Evolutionary conservation across 2,888 invertebrate genomes (phyloP).

Genomic region (Andrena marginata): DNA sequence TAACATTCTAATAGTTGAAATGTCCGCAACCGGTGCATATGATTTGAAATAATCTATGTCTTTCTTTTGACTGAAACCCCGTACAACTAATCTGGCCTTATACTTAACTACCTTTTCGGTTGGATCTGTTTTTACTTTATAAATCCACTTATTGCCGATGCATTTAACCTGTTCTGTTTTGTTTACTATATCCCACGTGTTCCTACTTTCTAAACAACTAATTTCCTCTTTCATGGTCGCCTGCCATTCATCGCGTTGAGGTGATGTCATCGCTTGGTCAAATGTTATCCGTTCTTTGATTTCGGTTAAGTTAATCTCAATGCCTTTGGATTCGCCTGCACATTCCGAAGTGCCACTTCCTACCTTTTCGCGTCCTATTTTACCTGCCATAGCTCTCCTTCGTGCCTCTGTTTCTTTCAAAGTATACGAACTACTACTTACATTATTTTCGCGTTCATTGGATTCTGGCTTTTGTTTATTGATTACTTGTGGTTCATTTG

Average conservation of each 20-base stretch:
- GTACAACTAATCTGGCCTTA: conserved; percentile 41
- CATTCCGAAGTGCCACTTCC: conserved; percentile 27
- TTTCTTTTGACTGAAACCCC: conserved; percentile 21
- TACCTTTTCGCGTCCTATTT: conserved; percentile 22
- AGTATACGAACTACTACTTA: too few relatives aligned
- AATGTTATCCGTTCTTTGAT: conserved; percentile 27
- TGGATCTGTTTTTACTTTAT: conserved; percentile 46
- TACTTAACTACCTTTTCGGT: conserved; percentile 28
- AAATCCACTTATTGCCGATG: conserved; percentile 44
- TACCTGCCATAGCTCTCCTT: too few relatives aligned
- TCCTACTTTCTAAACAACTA: conserved; percentile 19
- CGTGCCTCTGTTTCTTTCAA: not conserved
- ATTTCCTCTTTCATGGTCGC: conserved; percentile 28
- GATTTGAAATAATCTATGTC: conserved; percentile 35
- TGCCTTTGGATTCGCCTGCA: conserved; percentile 5
- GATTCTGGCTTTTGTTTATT: too few relatives aligned
- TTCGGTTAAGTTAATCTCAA: conserved; percentile 31
- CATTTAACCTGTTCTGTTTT: conserved; percentile 8
- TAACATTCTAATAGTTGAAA: conserved; percentile 21
- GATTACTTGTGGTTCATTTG: too few relatives aligned
- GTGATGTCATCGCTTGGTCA: conserved; percentile 34
- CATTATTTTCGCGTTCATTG: too few relatives aligned
- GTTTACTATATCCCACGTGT: conserved; percentile 42
- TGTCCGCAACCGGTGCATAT: conserved; percentile 26
- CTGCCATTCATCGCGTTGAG: conserved; percentile 30